Conservation (phyloP, 2,113 vertebrate species). For the Hassar affinis region DNA sequence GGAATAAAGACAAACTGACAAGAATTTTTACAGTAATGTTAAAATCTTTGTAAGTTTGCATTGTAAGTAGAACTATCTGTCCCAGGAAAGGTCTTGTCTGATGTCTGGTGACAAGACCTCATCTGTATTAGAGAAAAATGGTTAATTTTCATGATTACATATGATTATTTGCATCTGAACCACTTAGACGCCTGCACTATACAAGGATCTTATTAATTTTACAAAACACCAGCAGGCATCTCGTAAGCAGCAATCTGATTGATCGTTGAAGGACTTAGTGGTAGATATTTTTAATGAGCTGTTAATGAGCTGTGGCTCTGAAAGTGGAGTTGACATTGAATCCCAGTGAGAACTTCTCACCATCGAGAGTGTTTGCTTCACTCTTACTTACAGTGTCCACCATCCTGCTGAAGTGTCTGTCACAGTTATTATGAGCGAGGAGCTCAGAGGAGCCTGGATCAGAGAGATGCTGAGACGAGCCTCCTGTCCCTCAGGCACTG, state of each 20-base stretch:
- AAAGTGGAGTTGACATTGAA: background rate
- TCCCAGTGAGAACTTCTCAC: conserved; percentile 12
- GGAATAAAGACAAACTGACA: conserved; percentile 3
- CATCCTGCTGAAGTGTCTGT: conserved; percentile 36
- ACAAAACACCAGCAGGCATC: background rate
- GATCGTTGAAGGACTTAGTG: background rate
- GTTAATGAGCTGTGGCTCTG: background rate
- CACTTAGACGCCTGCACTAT: background rate
- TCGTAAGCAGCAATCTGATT: background rate
- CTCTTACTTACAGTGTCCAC: conserved; percentile 30
- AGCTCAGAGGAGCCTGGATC: conserved; percentile 47
- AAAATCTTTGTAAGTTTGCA: background rate
- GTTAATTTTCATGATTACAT: background rate
- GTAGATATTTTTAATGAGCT: conserved; percentile 23
- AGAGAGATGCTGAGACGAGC: conserved; percentile 38
- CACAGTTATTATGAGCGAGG: conserved; percentile 44
- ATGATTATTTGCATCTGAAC: background rate
- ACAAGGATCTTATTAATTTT: background rate
- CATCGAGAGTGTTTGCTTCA: background rate
- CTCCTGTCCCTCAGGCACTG: conserved; percentile 39
- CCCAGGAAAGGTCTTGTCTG: background rate
- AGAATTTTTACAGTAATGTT: background rate
- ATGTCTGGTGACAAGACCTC: no score
- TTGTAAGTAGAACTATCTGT: background rate
- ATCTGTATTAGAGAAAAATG: background rate